Percentiles rank a stretch among this genome's conserved stretches.
These are phyloP conservation scores for Chaitophorus viminalis DNA, from an alignment of 2,888 invertebrate species.

Conservation along the genomic window DNA sequence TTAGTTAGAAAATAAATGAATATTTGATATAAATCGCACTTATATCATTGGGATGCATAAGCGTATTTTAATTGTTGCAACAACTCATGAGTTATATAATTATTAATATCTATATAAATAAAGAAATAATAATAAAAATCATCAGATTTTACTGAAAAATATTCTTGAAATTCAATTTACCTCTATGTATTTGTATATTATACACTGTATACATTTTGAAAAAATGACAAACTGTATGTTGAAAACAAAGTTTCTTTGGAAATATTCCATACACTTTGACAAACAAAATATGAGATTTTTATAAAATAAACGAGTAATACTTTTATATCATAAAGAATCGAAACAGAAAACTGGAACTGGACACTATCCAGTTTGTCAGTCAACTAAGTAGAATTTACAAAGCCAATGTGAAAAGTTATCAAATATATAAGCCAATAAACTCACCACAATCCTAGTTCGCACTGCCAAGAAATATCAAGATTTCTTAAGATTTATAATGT, in stretches of 20 bases:
- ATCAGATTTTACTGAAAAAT: too few relatives aligned
- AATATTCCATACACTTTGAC: conserved; percentile 20
- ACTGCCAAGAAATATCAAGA: conserved; percentile 33
- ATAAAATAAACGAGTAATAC: neutral
- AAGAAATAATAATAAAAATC: too few relatives aligned
- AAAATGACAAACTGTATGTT: neutral
- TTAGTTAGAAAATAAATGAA: too few relatives aligned
- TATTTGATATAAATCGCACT: too few relatives aligned
- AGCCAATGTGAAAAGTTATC: conserved; percentile 38
- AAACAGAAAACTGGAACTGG: conserved; percentile 30
- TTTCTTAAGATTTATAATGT: conserved; percentile 16
- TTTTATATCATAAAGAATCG: conserved; percentile 6
- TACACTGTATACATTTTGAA: neutral
- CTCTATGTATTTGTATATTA: too few relatives aligned
- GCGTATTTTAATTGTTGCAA: too few relatives aligned
- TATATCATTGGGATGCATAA: too few relatives aligned
- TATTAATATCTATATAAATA: too few relatives aligned
- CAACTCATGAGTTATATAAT: too few relatives aligned
- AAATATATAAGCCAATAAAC: conserved; percentile 36
- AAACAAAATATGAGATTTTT: conserved; percentile 4
- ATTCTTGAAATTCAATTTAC: too few relatives aligned
- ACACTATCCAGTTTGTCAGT: conserved; percentile 42
- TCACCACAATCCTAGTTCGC: conserved; percentile 9
- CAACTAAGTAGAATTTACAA: conserved; percentile 29
- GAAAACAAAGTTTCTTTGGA: conserved; percentile 16